Conservation (phyloP, 2,797 vertebrate species). For the Carduelis carduelis region DNA sequence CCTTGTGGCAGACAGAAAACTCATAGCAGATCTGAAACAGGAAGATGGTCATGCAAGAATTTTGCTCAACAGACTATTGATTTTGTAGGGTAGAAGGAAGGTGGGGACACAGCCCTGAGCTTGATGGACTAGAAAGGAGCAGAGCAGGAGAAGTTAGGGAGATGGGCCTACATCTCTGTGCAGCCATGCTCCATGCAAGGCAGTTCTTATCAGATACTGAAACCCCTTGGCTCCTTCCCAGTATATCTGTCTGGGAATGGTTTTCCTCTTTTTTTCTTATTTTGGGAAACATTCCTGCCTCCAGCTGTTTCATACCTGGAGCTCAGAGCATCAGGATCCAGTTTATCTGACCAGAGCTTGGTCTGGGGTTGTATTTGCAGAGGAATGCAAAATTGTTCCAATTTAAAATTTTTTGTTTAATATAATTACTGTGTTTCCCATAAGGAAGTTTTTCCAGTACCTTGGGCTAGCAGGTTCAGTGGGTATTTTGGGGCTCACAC, state of each 20-base stretch:
- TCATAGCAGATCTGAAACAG: not conserved
- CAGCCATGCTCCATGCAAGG: not conserved
- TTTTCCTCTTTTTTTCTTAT: not conserved
- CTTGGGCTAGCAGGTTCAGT: not conserved
- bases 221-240: not conserved
- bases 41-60: not conserved
- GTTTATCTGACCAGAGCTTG: not conserved
- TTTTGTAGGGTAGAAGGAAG: not conserved
- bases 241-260: rapidly evolving
- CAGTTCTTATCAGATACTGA: not conserved
- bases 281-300: not conserved
- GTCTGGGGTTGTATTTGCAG: not conserved
- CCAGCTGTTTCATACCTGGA: not conserved
- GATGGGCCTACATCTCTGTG: not conserved
- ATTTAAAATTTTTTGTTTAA: not conserved
- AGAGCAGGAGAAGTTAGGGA: not conserved
- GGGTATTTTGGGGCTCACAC: not conserved
- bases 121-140: not conserved
- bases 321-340: not conserved
- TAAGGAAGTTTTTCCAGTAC: not conserved
- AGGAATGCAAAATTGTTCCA: not conserved
- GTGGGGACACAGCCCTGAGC: not conserved
- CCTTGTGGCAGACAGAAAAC: not conserved
- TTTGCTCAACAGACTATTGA: not conserved
- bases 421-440: not conserved